Evolutionary conservation across 2,888 invertebrate genomes (phyloP), one percentile per base, ranked within the genome.

Genomic region (Noctua fimbriata): DNA sequence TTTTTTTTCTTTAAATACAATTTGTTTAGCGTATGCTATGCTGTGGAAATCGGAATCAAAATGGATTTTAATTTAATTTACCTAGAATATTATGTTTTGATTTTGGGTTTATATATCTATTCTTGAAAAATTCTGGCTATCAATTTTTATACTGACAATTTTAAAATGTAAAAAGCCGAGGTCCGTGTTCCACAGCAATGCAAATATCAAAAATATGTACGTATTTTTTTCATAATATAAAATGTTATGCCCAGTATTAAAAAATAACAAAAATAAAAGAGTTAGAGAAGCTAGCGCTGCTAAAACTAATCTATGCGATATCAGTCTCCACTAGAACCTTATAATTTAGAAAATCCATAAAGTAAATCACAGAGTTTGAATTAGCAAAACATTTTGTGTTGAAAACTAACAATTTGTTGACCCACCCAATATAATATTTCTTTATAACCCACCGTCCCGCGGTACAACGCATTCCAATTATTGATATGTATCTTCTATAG

Each of bases 281-380:
- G 93, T 95, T 93, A 95, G 95, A 95, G 96, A 97, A 96, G 96
- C 96, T 97, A 97, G 96, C 97, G 96, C 94, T 94, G 96, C 96
- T 97, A 97, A 96, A 96, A 96, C 96, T 96, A 96, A 96, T 96
- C 96, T 97, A 97, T 94, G 96, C 96, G 95, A 94, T 96, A 96
- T 97, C 97, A 97, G 97, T 97, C 97, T 97, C 97, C 96, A 96
- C 95, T 96, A 96, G 95, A 96, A 95, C 93, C 97, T 96, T 97
- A 97, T 92, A 96, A 96, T 97, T 96, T 96, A 96, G 96, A 96
- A 94, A 95, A 95, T 95, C 94, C 95, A 94, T 96, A 96, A 96
- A 95, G 94, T 95, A 96, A 97, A 96, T 97, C 96, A 96, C 97
- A 97, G 96, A 96, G 95, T 95, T 94, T 93, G 94, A 95, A 96